phyloP scores from a whole-genome alignment of 2,113 vertebrate genomes.

The Saccopteryx bilineata region DNA sequence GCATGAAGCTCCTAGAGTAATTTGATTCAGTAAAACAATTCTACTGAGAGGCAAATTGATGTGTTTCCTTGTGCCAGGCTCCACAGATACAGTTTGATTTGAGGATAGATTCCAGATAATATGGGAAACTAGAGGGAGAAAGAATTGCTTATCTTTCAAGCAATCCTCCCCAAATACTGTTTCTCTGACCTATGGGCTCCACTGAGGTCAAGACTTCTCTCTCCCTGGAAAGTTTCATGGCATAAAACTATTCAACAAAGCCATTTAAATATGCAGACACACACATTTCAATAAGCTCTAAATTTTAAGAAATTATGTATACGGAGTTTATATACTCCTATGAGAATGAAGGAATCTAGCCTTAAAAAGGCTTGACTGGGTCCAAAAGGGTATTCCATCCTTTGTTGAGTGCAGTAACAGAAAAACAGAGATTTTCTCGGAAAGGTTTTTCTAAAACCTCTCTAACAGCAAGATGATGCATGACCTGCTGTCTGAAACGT shows the following conservation, averaged over 20 bases:
- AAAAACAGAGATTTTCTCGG: not conserved
- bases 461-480: not conserved
- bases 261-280: not conserved
- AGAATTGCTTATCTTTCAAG: not conserved
- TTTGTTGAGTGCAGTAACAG: not conserved
- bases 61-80: not conserved
- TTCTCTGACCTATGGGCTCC: not conserved
- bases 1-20: not conserved
- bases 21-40: conserved; percentile 44
- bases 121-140: not conserved
- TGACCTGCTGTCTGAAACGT: not conserved
- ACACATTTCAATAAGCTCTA: not conserved
- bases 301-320: not conserved
- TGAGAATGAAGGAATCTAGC: not conserved
- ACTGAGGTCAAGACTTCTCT: not conserved
- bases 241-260: not conserved
- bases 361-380: not conserved
- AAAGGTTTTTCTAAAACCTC: not conserved
- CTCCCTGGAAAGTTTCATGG: not conserved
- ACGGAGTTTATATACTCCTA: not conserved
- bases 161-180: not conserved
- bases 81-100: conserved; percentile 39
- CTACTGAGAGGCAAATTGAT: not conserved
- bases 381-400: not conserved
- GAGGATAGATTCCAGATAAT: not conserved